Conservation (phyloP, 2,888 invertebrate genomes). For the Epistrophella euchroma region DNA sequence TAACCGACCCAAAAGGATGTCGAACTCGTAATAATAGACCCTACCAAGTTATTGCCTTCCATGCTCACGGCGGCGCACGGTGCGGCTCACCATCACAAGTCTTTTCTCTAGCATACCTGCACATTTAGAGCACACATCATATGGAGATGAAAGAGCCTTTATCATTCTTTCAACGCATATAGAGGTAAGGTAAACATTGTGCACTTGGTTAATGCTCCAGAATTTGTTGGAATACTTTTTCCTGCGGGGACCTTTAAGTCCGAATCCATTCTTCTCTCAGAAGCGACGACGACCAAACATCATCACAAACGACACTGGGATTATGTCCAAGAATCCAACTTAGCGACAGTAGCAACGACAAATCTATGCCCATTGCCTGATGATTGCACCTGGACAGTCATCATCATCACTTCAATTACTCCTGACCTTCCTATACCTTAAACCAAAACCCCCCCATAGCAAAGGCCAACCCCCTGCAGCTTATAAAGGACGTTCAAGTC, state of each 20-base stretch:
- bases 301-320: constrained; percentile 14
- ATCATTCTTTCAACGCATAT: neutral
- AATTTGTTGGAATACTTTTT: constrained; percentile 15
- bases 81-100: neutral
- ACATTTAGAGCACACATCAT: constrained; percentile 4
- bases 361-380: constrained; percentile 19
- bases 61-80: neutral
- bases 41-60: constrained; percentile 14
- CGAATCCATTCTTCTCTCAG: neutral
- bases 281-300: neutral
- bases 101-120: constrained; percentile 8
- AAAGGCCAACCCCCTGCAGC: neutral
- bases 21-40: constrained; percentile 55
- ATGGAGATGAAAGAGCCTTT: constrained; percentile 9
- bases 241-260: constrained; percentile 1
- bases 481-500: constrained; percentile 34
- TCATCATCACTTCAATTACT: constrained; percentile 73
- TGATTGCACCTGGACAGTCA: constrained; percentile 66
- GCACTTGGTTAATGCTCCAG: constrained; percentile 14
- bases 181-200: neutral
- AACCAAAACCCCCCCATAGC: constrained; percentile 6
- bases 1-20: constrained; percentile 43
- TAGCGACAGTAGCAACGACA: constrained; percentile 20
- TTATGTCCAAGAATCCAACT: constrained; percentile 45
- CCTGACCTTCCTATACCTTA: constrained; percentile 58